Evolutionary conservation across 2,113 vertebrate genomes (phyloP).

Genomic region (Syngnathus scovelli): DNA sequence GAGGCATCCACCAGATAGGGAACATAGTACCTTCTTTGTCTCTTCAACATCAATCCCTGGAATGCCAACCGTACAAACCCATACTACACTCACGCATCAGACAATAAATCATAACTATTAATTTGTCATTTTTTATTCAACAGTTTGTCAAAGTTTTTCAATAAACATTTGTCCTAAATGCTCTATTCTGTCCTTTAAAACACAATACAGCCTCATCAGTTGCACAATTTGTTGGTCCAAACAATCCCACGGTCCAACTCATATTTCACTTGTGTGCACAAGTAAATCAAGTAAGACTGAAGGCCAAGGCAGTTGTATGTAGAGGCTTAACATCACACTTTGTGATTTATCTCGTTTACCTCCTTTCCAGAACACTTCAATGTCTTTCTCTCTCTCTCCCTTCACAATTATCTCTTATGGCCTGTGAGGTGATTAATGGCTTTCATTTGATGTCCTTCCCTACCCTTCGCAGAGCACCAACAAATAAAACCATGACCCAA

Average conservation of each 20-base stretch:
- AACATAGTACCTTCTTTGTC: background rate
- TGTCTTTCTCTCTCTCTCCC: constrained; percentile 67
- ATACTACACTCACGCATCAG: background rate
- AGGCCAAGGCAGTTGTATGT: constrained; percentile 42
- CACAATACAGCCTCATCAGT: constrained; percentile 28
- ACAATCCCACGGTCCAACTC: constrained; percentile 40
- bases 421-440: constrained; percentile 78
- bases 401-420: constrained; percentile 75
- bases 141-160: background rate
- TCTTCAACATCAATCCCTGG: background rate
- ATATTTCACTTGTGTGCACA: constrained; percentile 48
- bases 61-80: background rate
- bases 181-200: constrained; percentile 38
- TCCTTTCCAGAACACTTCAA: constrained; percentile 42
- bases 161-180: background rate
- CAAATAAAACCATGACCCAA: constrained; percentile 74
- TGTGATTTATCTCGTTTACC: constrained; percentile 69
- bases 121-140: background rate
- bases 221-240: constrained; percentile 30
- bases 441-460: constrained; percentile 76
- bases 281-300: constrained; percentile 38
- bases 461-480: constrained; percentile 68
- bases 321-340: constrained; percentile 49
- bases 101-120: background rate
- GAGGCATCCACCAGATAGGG: background rate